A percentile compares a stretch with the other conserved stretches of the same genome.
Evolutionary conservation across 2,797 vertebrate species (phyloP).

Genomic region (Florisuga fusca): DNA sequence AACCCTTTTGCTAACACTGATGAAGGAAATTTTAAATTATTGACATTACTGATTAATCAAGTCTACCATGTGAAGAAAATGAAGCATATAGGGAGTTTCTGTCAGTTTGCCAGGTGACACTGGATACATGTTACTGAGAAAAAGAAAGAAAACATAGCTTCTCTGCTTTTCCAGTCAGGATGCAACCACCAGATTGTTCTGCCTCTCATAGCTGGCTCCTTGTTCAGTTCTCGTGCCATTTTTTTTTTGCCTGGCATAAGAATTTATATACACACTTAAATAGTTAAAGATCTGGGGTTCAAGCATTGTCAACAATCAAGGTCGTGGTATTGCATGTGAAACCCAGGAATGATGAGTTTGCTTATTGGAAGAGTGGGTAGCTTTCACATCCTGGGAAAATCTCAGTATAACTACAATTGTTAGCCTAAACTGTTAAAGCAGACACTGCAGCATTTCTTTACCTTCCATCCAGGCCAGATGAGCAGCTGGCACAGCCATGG

Average conservation of each 20-base stretch:
- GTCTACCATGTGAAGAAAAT: neutral
- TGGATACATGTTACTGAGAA: neutral
- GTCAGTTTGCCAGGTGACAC: neutral
- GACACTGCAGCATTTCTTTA: neutral
- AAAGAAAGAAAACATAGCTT: neutral
- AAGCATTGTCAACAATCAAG: neutral
- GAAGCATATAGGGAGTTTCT: neutral
- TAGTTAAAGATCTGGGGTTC: neutral
- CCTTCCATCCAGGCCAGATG: neutral
- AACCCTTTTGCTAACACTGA: neutral
- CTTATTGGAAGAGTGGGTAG: neutral
- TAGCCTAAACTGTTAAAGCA: neutral
- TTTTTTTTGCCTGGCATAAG: neutral
- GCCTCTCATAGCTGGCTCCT: neutral
- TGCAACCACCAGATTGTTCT: neutral
- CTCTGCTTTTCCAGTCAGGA: neutral
- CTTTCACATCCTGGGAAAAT: neutral
- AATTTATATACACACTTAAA: neutral
- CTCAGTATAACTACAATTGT: neutral
- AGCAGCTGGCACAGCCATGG: fast-evolving
- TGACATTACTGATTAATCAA: neutral
- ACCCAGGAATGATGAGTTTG: neutral
- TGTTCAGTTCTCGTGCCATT: neutral
- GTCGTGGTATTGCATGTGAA: fast-evolving
- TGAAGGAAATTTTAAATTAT: neutral